Base-by-base conservation (phyloP, 2,888 invertebrate species). In the Sinhomidia bicolor region DNA sequence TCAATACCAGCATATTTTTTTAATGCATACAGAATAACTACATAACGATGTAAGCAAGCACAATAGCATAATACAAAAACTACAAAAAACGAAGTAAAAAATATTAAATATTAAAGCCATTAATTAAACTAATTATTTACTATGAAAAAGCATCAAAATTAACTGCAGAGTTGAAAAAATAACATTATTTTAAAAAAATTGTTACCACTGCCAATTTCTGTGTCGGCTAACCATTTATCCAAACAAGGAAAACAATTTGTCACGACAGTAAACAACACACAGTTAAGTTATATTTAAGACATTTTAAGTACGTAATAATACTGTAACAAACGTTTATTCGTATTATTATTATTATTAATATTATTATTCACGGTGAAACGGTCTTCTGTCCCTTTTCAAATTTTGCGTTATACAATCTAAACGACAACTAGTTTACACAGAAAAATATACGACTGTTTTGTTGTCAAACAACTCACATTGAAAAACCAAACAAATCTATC, bases 171-270 rank as follows among this genome's bases (percentile, higher is more conserved):
- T 14, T 10, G 47, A 47, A 47, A 14, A 14, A 47, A 47, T 47
- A 47, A 47, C 14, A 7, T 47, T 14, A 47, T 47, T 47, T 65
- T 20, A n/a, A n/a, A n/a, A n/a, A n/a, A n/a, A 44, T 71, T 71
- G 41, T 76, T 76, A 76, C 74, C 74, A 76, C 54, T 83, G 83
- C 83, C 71, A 83, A 54, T 23, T 44, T 80, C 80, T 86, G 85
- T 80, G 78, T 80, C 65, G 26, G 85, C 85, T 80, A 86, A 86
- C 85, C 85, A 86, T 80, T 86, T 41, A 44, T 44, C 41, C 71
- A 41, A 54, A 54, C 54, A 68, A 32, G 41, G 68, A 68, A 36
- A 68, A 36, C 54, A 54, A 54, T 6, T 54, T 54, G 14, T 54
- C 54, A 54, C 54, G 17, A 68, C 12, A n/a, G 36, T 68, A 32